A percentile compares a stretch with the other conserved stretches of the same genome.
Conservation (phyloP, 1,140 invertebrate species). For the Sarcophaga bullata region DNA sequence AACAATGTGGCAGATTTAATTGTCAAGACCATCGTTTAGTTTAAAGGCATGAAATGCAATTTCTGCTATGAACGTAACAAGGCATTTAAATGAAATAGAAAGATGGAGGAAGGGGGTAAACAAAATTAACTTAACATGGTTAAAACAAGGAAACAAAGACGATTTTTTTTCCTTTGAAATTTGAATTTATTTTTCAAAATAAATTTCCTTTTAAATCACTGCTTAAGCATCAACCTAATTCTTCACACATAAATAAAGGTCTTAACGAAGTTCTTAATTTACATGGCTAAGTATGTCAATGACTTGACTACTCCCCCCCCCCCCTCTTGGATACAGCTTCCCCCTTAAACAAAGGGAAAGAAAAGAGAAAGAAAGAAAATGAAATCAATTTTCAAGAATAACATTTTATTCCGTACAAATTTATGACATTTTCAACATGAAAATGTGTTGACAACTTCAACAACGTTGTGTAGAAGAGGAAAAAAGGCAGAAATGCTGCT, state of each 20-base stretch:
- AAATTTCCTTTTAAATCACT: background rate
- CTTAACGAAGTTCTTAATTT: background rate
- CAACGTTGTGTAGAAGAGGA: background rate
- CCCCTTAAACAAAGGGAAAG: background rate
- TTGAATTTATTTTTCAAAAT: background rate
- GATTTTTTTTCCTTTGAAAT: too few relatives aligned
- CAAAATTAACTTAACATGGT: too few relatives aligned
- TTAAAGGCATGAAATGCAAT: background rate
- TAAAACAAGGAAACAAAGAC: too few relatives aligned
- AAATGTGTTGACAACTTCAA: slow-evolving; percentile 26
- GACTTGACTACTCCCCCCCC: background rate
- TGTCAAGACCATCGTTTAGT: slow-evolving; percentile 29
- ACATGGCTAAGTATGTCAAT: background rate
- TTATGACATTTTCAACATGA: slow-evolving; percentile 22
- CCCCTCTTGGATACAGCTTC: background rate
- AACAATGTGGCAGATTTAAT: slow-evolving; percentile 26
- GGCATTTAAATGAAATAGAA: background rate
- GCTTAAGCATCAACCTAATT: background rate
- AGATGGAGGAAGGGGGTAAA: background rate
- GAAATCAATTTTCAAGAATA: background rate
- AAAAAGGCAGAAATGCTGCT: background rate
- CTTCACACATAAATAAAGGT: background rate
- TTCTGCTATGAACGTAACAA: background rate
- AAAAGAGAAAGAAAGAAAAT: too few relatives aligned
- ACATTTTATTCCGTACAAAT: background rate